Evolutionary conservation across 2,113 vertebrate species (phyloP).

Genomic region (Rhinichthys klamathensis): DNA sequence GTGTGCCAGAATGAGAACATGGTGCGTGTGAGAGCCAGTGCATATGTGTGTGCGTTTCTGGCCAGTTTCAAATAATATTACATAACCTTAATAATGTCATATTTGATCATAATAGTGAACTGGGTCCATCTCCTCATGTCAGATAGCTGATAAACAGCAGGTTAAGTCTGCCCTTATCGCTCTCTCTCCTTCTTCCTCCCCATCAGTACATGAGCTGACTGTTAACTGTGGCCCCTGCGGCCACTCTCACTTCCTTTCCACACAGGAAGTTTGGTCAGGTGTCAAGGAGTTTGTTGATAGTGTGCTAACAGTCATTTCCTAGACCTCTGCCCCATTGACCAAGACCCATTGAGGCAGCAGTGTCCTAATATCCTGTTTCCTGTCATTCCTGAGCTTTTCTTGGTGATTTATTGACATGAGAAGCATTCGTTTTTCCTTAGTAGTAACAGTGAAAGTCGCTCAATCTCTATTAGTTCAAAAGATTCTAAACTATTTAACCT

Average conservation of each 20-base stretch:
- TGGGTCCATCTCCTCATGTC: conserved; percentile 48
- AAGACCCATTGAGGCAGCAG: conserved; percentile 39
- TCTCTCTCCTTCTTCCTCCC: conserved; percentile 38
- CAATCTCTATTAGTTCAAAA: background rate
- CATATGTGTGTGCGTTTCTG: conserved; percentile 25
- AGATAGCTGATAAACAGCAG: conserved; percentile 40
- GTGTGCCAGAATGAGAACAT: conserved; percentile 32
- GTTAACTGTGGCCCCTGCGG: conserved; percentile 60
- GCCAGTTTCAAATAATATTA: conserved; percentile 45
- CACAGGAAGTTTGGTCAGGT: conserved; percentile 63
- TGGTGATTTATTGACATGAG: conserved; percentile 52
- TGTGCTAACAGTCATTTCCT: conserved; percentile 60
- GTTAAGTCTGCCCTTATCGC: conserved; percentile 25
- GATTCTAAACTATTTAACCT: conserved; percentile 3
- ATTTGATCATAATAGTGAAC: conserved; percentile 45
- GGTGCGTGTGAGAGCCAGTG: background rate
- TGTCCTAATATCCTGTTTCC: conserved; percentile 60
- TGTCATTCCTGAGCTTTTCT: conserved; percentile 47
- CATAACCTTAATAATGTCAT: conserved; percentile 54
- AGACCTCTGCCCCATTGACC: conserved; percentile 53
- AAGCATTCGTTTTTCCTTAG: conserved; percentile 14
- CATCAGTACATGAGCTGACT: conserved; percentile 42
- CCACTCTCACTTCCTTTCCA: conserved; percentile 62
- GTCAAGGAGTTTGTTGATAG: conserved; percentile 53
- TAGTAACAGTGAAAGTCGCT: background rate